Conservation (phyloP, 2,888 invertebrate species). For the Strigamia maritima region DNA sequence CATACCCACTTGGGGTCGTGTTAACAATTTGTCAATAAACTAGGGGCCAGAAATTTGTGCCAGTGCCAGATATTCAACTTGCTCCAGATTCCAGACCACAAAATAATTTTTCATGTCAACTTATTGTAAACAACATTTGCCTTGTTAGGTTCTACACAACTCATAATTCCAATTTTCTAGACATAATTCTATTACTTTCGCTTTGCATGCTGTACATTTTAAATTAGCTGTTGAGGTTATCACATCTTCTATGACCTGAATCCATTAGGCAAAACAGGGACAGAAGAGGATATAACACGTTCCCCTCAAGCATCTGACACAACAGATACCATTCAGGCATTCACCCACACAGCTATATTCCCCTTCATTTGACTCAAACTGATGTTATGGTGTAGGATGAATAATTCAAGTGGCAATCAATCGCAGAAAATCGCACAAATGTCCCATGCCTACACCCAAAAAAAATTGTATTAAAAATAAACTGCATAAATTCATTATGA, state of each 20-base stretch:
- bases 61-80: no score
- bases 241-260: background rate
- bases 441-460: background rate
- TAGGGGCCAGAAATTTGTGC: no score
- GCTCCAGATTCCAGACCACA: no score
- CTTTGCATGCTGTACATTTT: background rate
- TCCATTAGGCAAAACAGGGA: background rate
- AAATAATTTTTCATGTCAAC: no score
- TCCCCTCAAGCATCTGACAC: background rate
- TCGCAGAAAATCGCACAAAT: background rate
- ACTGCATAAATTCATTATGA: background rate
- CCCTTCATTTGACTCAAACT: background rate
- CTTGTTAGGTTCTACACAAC: no score
- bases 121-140: no score
- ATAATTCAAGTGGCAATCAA: background rate
- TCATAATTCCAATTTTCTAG: no score
- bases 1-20: no score
- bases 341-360: background rate
- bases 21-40: no score
- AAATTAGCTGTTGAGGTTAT: background rate
- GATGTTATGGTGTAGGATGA: background rate
- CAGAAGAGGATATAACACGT: background rate
- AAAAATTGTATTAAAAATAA: no score
- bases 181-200: background rate
- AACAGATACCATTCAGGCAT: background rate